Base-by-base conservation (phyloP, 2,113 vertebrate genomes). In the Willisornis vidua region DNA sequence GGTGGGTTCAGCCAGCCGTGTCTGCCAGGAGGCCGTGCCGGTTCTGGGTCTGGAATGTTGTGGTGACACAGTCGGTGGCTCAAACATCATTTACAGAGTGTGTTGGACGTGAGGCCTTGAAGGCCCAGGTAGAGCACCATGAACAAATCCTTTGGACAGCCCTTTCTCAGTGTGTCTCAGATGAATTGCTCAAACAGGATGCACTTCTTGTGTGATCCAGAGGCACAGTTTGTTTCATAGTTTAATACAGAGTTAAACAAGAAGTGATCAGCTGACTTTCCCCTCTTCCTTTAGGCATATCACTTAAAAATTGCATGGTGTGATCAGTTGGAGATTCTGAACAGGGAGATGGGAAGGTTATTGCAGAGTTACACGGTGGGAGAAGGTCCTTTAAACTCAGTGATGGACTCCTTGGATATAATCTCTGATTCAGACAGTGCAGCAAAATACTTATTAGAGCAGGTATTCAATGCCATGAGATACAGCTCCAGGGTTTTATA, bases 311-410 rank as follows among this genome's bases (percentile, higher is more conserved):
- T 91, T 89, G 61, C 58, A 0, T 84, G 85, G 71, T 80, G 75
- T 96, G 87, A 93, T 95, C 23, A 92, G 8, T 90, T 90, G 79
- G 95, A 89, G 67, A 91, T 78, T 87, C 81, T 93, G 85, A 87
- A 84, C 95, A 92, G 90, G 87, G 88, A 89, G 58, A 84, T 94
- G 54, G 66, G 84, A 66, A 89, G 41, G 49, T 65, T 81, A 14
- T 96, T 91, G 9, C 57, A 77, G 61, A 96, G 4, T 51, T 58
- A 1, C 73, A 80, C 35, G 4, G 0, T 67, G 73, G 85, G 82
- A 92, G 83, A 73, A 92, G 51, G 19, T 41, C 37, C 75, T 92
- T 79, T 20, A 91, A 89, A 43, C 65, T 96, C 88, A 87, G 61
- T 83, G 82, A 71, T 7, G 33, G 92, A 77, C 37, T 93, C 67